Evolutionary conservation across 2,888 invertebrate species (phyloP).

Genomic region (Ophioninae sp.): DNA sequence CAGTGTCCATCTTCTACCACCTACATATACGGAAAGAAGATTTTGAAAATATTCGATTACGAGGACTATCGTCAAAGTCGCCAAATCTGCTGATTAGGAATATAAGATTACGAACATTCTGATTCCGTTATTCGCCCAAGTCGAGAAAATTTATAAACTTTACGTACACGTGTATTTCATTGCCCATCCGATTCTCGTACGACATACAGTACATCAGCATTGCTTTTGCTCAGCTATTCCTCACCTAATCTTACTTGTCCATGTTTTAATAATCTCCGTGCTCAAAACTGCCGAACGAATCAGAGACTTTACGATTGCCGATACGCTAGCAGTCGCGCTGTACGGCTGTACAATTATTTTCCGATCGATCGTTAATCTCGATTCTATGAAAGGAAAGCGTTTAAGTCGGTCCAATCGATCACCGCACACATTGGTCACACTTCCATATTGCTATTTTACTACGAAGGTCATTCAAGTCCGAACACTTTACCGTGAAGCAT

Average conservation of each 20-base stretch:
- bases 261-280: slow-evolving; percentile 17
- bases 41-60: background rate
- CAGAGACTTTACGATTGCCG: slow-evolving; percentile 26
- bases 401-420: slow-evolving; percentile 24
- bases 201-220: background rate
- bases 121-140: background rate
- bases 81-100: background rate
- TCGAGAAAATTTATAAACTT: background rate
- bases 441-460: background rate
- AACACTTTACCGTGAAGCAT: background rate
- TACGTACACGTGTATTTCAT: background rate
- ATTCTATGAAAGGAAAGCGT: slow-evolving; percentile 13
- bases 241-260: background rate
- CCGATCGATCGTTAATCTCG: slow-evolving; percentile 16
- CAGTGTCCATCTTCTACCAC: background rate
- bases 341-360: slow-evolving; percentile 25
- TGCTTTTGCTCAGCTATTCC: slow-evolving; percentile 7
- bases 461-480: background rate
- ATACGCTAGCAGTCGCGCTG: background rate
- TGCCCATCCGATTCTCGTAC: background rate
- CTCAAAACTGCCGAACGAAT: slow-evolving; percentile 6
- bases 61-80: background rate
- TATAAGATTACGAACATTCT: background rate
- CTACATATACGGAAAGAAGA: background rate
- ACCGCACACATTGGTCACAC: slow-evolving; percentile 1